Evolutionary conservation across 1,140 invertebrate genomes (phyloP).

Genomic region (Seison nebaliae): DNA sequence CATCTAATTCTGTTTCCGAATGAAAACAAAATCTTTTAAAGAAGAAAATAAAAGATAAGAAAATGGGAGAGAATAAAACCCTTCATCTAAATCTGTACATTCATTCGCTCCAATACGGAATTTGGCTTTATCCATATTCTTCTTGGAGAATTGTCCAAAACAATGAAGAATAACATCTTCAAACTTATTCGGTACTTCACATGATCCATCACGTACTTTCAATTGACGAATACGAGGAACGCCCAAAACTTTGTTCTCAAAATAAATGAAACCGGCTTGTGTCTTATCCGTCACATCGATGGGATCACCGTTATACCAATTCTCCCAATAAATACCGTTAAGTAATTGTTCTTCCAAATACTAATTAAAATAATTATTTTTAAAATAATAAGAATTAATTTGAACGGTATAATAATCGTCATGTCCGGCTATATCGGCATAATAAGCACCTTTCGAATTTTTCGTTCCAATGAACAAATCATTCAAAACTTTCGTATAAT

Average conservation of each 20-base stretch:
- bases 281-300: too few species aligned
- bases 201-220: slow-evolving; percentile 17
- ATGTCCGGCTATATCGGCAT: slow-evolving; percentile 31
- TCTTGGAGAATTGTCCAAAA: slow-evolving; percentile 8
- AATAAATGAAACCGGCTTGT: slow-evolving; percentile 33
- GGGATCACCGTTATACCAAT: slow-evolving; percentile 32
- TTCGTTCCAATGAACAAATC: slow-evolving; percentile 31
- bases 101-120: slow-evolving; percentile 5
- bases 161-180: slow-evolving; percentile 7
- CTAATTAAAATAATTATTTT: slow-evolving; percentile 20
- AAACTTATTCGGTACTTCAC: slow-evolving; percentile 10
- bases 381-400: slow-evolving; percentile 1
- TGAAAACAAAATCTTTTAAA: slow-evolving; percentile 7
- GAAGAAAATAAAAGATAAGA: not conserved
- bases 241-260: slow-evolving; percentile 40
- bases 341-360: slow-evolving; percentile 33
- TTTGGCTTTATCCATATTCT: slow-evolving; percentile 2
- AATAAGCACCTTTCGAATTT: slow-evolving; percentile 21
- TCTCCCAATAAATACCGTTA: slow-evolving; percentile 36
- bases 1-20: slow-evolving; percentile 6
- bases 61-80: not conserved
- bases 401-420: slow-evolving; percentile 37
- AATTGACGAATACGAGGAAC: slow-evolving; percentile 38
- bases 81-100: not conserved
- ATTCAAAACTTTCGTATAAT: slow-evolving; percentile 36